Conservation (phyloP, 2,113 vertebrate species). For the Ophthalmotilapia sp. region DNA sequence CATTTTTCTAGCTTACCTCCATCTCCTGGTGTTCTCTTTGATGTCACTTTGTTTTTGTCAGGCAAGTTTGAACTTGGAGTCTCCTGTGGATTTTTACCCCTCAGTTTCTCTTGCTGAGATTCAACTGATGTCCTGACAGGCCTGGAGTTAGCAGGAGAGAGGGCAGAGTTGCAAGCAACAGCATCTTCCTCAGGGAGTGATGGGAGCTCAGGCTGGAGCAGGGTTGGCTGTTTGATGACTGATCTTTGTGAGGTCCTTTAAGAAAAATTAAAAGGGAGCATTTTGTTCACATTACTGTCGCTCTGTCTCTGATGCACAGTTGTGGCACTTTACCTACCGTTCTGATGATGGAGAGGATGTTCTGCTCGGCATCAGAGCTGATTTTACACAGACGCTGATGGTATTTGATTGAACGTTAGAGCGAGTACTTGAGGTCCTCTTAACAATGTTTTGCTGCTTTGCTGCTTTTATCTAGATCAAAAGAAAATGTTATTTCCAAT, state of each 20-base stretch:
- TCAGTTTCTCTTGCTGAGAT: slow-evolving; percentile 52
- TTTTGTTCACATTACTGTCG: neutral
- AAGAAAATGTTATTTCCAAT: neutral
- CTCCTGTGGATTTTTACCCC: slow-evolving; percentile 18
- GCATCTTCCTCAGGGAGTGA: slow-evolving; percentile 68
- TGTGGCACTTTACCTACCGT: neutral
- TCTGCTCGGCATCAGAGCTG: neutral
- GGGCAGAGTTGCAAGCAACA: slow-evolving; percentile 51
- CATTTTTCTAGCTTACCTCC: slow-evolving; percentile 13
- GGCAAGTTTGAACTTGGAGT: neutral
- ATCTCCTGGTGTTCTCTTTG: neutral
- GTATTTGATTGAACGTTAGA: neutral
- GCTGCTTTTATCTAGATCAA: slow-evolving; percentile 28
- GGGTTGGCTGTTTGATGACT: slow-evolving; percentile 71
- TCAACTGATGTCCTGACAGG: slow-evolving; percentile 72
- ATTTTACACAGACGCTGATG: neutral
- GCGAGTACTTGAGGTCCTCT: slow-evolving; percentile 12
- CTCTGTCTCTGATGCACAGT: neutral
- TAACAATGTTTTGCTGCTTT: neutral
- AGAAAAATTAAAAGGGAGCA: neutral
- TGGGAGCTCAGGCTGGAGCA: slow-evolving; percentile 74
- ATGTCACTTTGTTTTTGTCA: neutral
- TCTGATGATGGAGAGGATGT: slow-evolving; percentile 35
- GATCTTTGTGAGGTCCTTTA: slow-evolving; percentile 67
- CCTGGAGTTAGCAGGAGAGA: slow-evolving; percentile 80